Base-by-base conservation (phyloP, 1,140 invertebrate species). In the Frieseomelitta varia region DNA sequence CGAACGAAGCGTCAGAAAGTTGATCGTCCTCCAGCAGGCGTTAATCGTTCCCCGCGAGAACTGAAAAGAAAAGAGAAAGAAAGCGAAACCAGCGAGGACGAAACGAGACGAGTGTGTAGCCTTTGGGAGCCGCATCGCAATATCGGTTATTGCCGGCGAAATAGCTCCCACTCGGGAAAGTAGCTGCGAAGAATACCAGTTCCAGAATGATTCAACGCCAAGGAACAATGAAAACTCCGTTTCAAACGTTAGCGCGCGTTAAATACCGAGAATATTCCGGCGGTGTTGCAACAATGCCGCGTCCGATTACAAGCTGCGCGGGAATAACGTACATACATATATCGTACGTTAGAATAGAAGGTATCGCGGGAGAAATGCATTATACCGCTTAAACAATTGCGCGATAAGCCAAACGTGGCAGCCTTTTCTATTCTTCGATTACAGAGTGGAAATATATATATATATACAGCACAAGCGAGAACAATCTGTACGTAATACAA, bases 181-280 rank as follows among this genome's bases (percentile, higher is more conserved):
- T 63, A 79, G 27, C 51, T 30, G 58, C 76, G 56, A 78, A 79
- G 67, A 84, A 84, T 77, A 72, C 82, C 77, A 56, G 68, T 73
- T 73, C 47, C 76, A 30, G 77, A 73, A 79, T 56, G 68, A 84
- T 79, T 79, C 82, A 79, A 51, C 68, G 76, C 21, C 67, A 17
- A 56, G 77, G 68, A 79, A 84, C 81, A 84, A 84, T 84, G 76
- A 79, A 84, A 84, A 84, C 81, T 79, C 78, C 78, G 68, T 55
- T 47, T 51, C 63, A 67, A 84, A 72, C 53, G 72, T 47, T 79
- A 72, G 67, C 74, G 55, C 24, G 55, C 81, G 55, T 84, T 84
- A 84, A 79, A 63, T 53, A 24, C 76, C 67, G 79, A 79, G 76
- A 79, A 84, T 79, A 78, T 79, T 84, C 81, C 75, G 58, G 39